Evolutionary conservation across 2,113 vertebrate genomes (phyloP), one percentile per base, ranked within the genome.

Genomic region (Lontra canadensis): DNA sequence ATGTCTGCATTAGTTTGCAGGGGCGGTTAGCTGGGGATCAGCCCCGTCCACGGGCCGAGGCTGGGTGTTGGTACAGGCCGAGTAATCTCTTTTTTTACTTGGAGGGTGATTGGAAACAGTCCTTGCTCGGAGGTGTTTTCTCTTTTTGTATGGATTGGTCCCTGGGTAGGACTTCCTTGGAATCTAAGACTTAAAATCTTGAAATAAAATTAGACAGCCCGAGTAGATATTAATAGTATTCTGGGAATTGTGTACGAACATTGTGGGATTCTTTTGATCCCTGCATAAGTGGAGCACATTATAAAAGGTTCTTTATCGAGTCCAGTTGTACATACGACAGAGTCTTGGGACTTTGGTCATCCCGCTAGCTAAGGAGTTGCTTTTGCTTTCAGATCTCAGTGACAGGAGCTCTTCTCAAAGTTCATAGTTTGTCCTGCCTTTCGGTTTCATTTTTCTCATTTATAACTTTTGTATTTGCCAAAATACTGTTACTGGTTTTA

Each of bases 371-470:
- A 47, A 88, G 17, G 80, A 34, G 5, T 74, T 57, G 63, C 47
- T 65, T 42, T 81, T 4, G 34, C 49, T 47, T 57, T 73, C 20
- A 3, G 55, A 23, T 20, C 44, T 83, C 73, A 20, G 36, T n/a
- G 90, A 59, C 26, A 36, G 47, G 80, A 90, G 18, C 55, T 73
- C 11, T 63, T 17, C 47, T 34, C 29, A 25, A 14, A 17, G 25
- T 11, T 69, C 21, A 21, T 92, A 39, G 29, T 55, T 65, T 57
- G 25, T 39, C 34, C 80, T 36, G 15, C 42, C 44, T 92, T 90
- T 94, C n/a, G 36, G 61, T 90, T 97, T 96, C 74, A 31, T 86
- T 94, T 97, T 96, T 44, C 49, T 65, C 55, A 23, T 83, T 78
- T 87, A 2, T 11, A 52, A 57, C 17, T 83, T 88, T 88, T 71